Evolutionary conservation across 2,113 vertebrate genomes (phyloP).

Genomic region (Onychostruthus taczanowskii): DNA sequence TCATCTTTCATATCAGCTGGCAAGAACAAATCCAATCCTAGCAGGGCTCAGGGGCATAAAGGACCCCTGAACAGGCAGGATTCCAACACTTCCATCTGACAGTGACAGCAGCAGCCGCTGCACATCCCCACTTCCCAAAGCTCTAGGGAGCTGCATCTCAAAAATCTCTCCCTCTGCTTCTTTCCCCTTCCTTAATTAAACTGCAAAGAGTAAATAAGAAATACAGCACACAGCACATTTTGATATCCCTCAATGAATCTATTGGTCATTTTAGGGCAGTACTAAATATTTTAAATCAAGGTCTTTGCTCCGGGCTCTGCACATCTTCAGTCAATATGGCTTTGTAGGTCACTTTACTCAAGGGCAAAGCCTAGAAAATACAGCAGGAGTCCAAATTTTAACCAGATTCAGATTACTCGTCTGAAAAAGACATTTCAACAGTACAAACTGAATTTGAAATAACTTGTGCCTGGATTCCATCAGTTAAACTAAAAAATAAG

Average conservation of each 20-base stretch:
- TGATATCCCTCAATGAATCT: constrained; percentile 50
- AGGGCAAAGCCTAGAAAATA: not conserved
- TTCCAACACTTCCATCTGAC: not conserved
- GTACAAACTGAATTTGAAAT: not conserved
- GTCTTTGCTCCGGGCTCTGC: not conserved
- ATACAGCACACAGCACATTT: constrained; percentile 38
- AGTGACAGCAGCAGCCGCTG: constrained; percentile 18
- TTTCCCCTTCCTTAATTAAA: constrained; percentile 55
- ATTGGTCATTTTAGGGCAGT: constrained; percentile 17
- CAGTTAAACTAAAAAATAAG: not conserved
- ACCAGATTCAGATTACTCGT: not conserved
- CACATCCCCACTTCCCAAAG: not conserved
- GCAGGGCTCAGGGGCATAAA: not conserved
- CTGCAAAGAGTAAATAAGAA: constrained; percentile 59
- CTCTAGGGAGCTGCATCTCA: constrained; percentile 12
- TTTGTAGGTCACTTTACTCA: not conserved
- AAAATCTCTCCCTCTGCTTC: not conserved
- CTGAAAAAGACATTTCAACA: not conserved
- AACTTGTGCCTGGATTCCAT: not conserved
- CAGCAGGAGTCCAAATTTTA: not conserved
- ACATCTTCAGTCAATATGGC: not conserved
- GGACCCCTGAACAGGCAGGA: not conserved
- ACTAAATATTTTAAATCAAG: constrained; percentile 53
- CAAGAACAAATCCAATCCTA: not conserved
- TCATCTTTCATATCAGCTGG: not conserved